These are phyloP conservation scores for Belonocnema kinseyi DNA, from an alignment of 1,140 invertebrate species.

Conservation along the genomic window DNA sequence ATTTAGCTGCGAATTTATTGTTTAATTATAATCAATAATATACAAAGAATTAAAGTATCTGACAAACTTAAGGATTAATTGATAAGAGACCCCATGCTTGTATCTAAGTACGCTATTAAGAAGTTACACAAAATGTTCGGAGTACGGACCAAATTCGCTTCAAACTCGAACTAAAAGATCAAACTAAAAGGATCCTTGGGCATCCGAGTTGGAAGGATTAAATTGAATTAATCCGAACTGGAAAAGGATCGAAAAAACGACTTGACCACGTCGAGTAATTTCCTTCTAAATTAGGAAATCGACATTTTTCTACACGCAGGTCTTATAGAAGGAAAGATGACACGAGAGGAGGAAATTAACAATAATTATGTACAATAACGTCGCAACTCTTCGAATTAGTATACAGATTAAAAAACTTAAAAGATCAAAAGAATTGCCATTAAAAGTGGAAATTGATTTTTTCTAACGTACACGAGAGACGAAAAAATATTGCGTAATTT, in stretches of 20 bases:
- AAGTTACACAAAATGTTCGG: constrained; percentile 46
- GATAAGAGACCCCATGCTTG: constrained; percentile 54
- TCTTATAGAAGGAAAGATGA: constrained; percentile 57
- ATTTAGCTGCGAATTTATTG: constrained; percentile 72
- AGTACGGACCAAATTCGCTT: constrained; percentile 56
- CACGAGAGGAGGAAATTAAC: constrained; percentile 41
- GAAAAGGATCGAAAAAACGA: constrained; percentile 52
- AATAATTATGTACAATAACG: constrained; percentile 51
- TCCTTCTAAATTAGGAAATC: constrained; percentile 54
- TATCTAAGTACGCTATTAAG: constrained; percentile 57
- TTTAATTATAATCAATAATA: constrained; percentile 68
- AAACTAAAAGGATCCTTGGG: constrained; percentile 52
- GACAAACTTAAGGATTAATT: constrained; percentile 60
- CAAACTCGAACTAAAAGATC: constrained; percentile 31
- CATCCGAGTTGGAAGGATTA: constrained; percentile 68
- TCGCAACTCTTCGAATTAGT: constrained; percentile 49
- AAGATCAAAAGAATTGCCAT: constrained; percentile 3
- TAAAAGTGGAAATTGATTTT: constrained; percentile 16
- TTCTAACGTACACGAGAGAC: not conserved
- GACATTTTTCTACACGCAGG: constrained; percentile 38
- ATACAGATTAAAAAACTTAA: constrained; percentile 26
- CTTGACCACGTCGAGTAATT: constrained; percentile 49
- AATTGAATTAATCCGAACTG: constrained; percentile 72
- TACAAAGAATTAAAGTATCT: constrained; percentile 68
- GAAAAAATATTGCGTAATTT: constrained; percentile 46